These are phyloP conservation scores for Channa maculata DNA, from an alignment of 2,113 vertebrate species.

Conservation along the genomic window DNA sequence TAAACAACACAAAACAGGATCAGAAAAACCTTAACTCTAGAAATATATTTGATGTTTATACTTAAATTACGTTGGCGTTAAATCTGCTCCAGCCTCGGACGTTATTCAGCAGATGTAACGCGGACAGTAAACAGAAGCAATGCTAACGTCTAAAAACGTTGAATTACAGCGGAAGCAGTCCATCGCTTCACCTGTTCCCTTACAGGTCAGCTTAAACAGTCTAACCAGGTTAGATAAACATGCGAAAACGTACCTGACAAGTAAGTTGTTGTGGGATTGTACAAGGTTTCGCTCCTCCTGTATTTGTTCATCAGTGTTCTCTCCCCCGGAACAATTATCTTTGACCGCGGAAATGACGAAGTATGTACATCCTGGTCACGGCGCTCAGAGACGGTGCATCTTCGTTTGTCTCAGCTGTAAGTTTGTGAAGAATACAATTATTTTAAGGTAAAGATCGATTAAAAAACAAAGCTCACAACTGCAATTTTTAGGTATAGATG, in stretches of 20 bases:
- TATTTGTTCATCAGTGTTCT: not conserved
- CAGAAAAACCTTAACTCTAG: too few species aligned
- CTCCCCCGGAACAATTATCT: constrained; percentile 28
- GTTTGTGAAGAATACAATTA: not conserved
- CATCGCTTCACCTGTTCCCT: fast-evolving
- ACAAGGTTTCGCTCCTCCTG: not conserved
- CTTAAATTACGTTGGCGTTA: too few species aligned
- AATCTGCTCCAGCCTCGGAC: too few species aligned
- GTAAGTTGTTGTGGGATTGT: not conserved
- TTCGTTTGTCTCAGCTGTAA: not conserved
- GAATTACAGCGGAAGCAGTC: not conserved
- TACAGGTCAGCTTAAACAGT: too few species aligned
- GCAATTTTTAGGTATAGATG: not conserved
- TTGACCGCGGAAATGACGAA: constrained; percentile 10
- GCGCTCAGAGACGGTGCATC: fast-evolving
- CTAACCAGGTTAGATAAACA: too few species aligned
- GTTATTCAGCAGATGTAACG: too few species aligned
- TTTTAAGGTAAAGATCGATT: too few species aligned
- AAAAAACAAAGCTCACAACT: too few species aligned
- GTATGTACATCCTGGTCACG: constrained; percentile 26
- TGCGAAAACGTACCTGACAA: constrained; percentile 3
- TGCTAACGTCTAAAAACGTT: too few species aligned
- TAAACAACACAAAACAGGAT: too few species aligned
- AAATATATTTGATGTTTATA: too few species aligned
- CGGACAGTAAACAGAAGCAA: too few species aligned